Base-by-base conservation (phyloP, 2,113 vertebrate genomes). In the Gallinago media region DNA sequence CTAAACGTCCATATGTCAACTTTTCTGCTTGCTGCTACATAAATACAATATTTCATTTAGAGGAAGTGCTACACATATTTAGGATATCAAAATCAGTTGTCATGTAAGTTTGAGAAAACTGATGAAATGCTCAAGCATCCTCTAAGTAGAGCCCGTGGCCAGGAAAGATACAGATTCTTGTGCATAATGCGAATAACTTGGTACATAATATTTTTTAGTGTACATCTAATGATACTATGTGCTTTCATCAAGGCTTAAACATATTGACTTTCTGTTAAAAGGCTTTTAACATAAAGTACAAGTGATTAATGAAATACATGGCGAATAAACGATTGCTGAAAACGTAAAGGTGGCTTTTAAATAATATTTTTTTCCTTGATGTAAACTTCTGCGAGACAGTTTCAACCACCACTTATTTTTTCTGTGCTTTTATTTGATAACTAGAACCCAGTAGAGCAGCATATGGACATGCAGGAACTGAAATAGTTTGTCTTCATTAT, bases 401-500 rank as follows among this genome's bases (percentile, higher is more conserved):
- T 97, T 97, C 92, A 97, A 95, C 79, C n/a, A 96, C 65, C 36
- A 90, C 71, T 95, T 96, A 89, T 88, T 98, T 97, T 97, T 97
- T 96, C 93, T 76, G 38, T 97, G 78, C 96, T 97, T 97, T 96
- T 97, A 94, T 98, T 94, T 97, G 97, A 97, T 97, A 98, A 98
- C 96, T 96, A 96, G 88, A 97, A 95, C 94, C 96, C 87, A 97
- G 93, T 81, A 84, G 94, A 97, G 88, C 85, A 96, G 21, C 95
- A 97, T 94, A 95, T 94, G 96, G 97, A 55, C 94, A 98, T 81
- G 98, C 95, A 97, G 98, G 98, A 99, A 99, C 98, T 98, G 98
- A 99, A 99, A 99, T 97, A 97, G 95, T 98, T 98, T 98, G 95
- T 97, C 97, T 98, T 98, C 96, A 98, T 97, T 98, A 98, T 98